A percentile compares a stretch with the other conserved stretches of the same genome.
These are phyloP conservation scores for Hypselothyrea guttata DNA, from an alignment of 2,888 invertebrate species.

Conservation along the genomic window DNA sequence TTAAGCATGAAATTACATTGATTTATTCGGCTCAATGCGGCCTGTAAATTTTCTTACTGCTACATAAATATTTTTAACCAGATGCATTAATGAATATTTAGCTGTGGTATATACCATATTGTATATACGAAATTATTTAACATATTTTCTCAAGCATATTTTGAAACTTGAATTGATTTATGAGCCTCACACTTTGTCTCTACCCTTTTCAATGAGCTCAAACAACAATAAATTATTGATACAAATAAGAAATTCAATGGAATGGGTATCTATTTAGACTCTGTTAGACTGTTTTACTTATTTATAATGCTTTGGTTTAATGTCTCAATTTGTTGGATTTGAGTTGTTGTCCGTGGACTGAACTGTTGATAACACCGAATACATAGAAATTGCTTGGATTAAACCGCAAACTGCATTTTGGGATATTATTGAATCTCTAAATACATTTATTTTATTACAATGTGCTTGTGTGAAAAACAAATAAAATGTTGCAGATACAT, in stretches of 20 bases:
- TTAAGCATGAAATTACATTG: constrained; percentile 59
- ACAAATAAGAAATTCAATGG: too few species aligned
- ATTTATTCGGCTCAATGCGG: constrained; percentile 49
- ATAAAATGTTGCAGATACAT: background rate
- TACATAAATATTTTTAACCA: constrained; percentile 50
- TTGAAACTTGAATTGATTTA: constrained; percentile 56
- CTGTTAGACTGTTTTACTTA: constrained; percentile 11
- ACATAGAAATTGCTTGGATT: constrained; percentile 3
- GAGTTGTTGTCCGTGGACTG: constrained; percentile 37
- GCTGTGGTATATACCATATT: background rate
- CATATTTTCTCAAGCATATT: constrained; percentile 43
- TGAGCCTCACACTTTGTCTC: constrained; percentile 55
- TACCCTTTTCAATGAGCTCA: constrained; percentile 20
- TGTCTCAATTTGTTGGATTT: constrained; percentile 52
- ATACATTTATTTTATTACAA: too few species aligned
- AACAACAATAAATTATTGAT: constrained; percentile 43
- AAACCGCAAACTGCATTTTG: background rate
- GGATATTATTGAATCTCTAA: background rate
- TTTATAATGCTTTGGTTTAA: constrained; percentile 43
- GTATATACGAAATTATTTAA: constrained; percentile 14
- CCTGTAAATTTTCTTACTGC: constrained; percentile 56
- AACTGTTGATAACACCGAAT: constrained; percentile 44
- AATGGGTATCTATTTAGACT: background rate
- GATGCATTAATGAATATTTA: constrained; percentile 47
- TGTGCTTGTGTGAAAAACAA: too few species aligned